phyloP scores from a whole-genome alignment of 2,888 invertebrate species.

The Hipparchia semele region DNA sequence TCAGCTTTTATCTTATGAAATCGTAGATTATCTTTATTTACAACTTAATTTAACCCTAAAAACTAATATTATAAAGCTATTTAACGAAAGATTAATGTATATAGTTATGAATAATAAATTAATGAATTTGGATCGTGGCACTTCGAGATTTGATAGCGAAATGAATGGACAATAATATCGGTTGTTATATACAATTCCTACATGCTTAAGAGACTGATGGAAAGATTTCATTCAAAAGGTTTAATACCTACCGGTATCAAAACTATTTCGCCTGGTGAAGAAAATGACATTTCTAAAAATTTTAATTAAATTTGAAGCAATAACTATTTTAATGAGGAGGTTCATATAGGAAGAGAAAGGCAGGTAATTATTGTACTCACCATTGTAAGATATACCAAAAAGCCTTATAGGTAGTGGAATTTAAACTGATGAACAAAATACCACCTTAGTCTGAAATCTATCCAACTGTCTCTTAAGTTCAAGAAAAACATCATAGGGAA shows the following conservation, averaged over 20 bases:
- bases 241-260: no score
- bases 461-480: neutral
- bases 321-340: no score
- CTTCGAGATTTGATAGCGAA: constrained; percentile 50
- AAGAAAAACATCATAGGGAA: constrained; percentile 36
- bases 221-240: constrained; percentile 15
- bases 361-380: no score
- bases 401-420: no score
- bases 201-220: constrained; percentile 6
- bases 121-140: constrained; percentile 78
- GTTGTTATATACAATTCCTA: constrained; percentile 42
- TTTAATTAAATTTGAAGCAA: no score
- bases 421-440: neutral
- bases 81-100: constrained; percentile 72
- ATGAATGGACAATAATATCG: constrained; percentile 39
- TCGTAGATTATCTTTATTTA: constrained; percentile 66
- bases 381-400: no score
- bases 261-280: no score
- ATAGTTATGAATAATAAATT: constrained; percentile 78
- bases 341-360: no score
- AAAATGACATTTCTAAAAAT: no score
- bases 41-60: constrained; percentile 70
- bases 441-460: neutral
- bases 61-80: constrained; percentile 74
- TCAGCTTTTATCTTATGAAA: constrained; percentile 40